Evolutionary conservation across 2,797 vertebrate species (phyloP).

Genomic region (Pristis pectinata): DNA sequence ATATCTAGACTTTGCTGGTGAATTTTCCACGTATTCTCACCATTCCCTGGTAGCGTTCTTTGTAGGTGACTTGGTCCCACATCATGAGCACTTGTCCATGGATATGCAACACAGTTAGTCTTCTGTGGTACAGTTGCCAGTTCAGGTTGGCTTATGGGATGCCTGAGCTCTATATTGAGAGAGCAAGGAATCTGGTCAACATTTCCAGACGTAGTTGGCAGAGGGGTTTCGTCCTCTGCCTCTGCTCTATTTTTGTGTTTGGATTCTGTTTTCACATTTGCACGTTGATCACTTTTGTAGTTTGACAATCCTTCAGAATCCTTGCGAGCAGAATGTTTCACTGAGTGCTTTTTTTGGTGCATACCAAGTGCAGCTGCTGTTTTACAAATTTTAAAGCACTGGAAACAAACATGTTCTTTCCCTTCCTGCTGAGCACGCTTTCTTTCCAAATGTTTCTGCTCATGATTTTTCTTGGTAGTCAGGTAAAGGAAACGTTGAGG

Average conservation of each 20-base stretch:
- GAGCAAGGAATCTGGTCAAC: not conserved
- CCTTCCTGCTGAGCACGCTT: constrained; percentile 51
- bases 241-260: constrained; percentile 44
- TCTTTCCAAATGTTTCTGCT: constrained; percentile 77
- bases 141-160: not conserved
- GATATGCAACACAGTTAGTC: not conserved
- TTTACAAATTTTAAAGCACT: constrained; percentile 75
- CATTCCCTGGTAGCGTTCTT: constrained; percentile 4
- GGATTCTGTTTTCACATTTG: constrained; percentile 32
- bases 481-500: constrained; percentile 93
- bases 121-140: no score
- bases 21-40: constrained; percentile 9
- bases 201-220: not conserved
- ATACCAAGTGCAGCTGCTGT: constrained; percentile 68
- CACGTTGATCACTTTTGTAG: constrained; percentile 48
- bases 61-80: not conserved
- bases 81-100: not conserved
- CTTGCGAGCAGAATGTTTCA: constrained; percentile 59
- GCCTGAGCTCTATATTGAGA: not conserved
- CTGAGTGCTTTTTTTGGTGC: constrained; percentile 73
- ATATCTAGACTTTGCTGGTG: constrained; percentile 18
- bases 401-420: constrained; percentile 70
- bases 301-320: constrained; percentile 50
- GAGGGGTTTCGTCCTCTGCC: not conserved
- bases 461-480: constrained; percentile 90